phyloP scores from a whole-genome alignment of 1,140 invertebrate species.

The Mizuhopecten yessoensis region DNA sequence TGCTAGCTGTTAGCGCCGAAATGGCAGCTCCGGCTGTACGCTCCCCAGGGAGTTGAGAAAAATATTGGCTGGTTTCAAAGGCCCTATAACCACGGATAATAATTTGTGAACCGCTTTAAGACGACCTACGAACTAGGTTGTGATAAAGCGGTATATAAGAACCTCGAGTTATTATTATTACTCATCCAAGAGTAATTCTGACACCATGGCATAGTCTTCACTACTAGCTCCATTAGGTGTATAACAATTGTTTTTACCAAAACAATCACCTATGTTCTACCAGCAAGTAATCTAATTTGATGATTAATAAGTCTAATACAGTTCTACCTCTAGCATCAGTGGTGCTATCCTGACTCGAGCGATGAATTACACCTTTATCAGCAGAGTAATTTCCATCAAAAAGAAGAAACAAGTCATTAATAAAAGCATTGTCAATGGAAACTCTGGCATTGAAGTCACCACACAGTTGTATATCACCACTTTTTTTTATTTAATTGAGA shows the following conservation, averaged over 20 bases:
- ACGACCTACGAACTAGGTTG: too few species aligned
- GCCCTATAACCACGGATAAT: too few species aligned
- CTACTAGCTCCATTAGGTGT: slow-evolving; percentile 36
- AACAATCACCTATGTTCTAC: slow-evolving; percentile 35
- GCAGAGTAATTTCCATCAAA: background rate
- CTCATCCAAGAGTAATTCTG: background rate
- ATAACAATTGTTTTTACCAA: slow-evolving; percentile 48
- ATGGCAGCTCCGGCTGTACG: too few species aligned
- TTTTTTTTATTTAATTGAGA: background rate
- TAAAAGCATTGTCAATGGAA: background rate
- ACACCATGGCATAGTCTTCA: slow-evolving; percentile 41
- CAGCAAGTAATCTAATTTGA: slow-evolving; percentile 47
- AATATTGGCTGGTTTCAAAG: too few species aligned
- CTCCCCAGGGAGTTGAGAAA: too few species aligned
- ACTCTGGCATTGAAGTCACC: slow-evolving; percentile 49
- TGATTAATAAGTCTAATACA: slow-evolving; percentile 30
- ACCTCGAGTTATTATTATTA: too few species aligned
- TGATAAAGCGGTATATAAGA: too few species aligned
- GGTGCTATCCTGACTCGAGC: slow-evolving; percentile 11
- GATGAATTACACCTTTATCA: background rate
- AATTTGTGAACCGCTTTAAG: too few species aligned
- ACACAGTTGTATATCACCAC: slow-evolving; percentile 25
- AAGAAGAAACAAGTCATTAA: background rate
- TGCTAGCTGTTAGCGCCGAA: too few species aligned
- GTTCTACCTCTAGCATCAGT: slow-evolving; percentile 32